A percentile compares a stretch with the other conserved stretches of the same genome.
phyloP scores from a whole-genome alignment of 2,888 invertebrate species.

The Eurytoma adleriae region DNA sequence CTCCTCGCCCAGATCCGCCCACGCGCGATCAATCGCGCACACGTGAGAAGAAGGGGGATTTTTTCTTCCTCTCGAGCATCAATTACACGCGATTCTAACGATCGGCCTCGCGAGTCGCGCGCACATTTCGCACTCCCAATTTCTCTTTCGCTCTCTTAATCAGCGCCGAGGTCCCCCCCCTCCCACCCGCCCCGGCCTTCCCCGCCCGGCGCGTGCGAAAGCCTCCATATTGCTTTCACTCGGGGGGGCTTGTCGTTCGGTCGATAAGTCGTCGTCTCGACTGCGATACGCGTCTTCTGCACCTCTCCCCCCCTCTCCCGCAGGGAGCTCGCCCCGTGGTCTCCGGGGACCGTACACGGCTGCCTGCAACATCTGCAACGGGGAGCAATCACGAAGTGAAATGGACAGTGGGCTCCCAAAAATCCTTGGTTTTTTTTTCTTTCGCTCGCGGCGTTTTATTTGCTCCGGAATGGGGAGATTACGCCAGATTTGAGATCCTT shows the following conservation, averaged over 20 bases:
- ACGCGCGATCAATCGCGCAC: too few relatives aligned
- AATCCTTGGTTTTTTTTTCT: too few relatives aligned
- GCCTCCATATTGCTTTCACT: slow-evolving; percentile 45
- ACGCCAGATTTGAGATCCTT: too few relatives aligned
- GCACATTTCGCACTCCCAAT: slow-evolving; percentile 34
- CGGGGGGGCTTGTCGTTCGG: slow-evolving; percentile 14
- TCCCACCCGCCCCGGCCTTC: slow-evolving; percentile 2
- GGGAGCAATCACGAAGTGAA: not conserved
- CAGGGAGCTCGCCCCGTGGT: not conserved
- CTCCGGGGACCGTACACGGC: not conserved
- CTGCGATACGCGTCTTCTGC: too few relatives aligned
- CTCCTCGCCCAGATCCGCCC: too few relatives aligned
- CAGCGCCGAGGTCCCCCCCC: slow-evolving; percentile 2
- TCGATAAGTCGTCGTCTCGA: slow-evolving; percentile 40
- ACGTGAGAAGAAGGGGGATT: too few relatives aligned
- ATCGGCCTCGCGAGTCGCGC: not conserved
- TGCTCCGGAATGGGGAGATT: too few relatives aligned
- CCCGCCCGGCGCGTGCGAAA: not conserved
- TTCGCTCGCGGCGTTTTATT: too few relatives aligned
- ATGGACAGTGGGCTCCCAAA: too few relatives aligned
- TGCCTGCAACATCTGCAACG: not conserved
- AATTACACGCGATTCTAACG: too few relatives aligned
- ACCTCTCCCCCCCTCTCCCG: too few relatives aligned
- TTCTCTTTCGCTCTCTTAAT: slow-evolving; percentile 43
- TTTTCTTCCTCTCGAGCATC: too few relatives aligned